Base-by-base conservation (phyloP, 2,888 invertebrate species). In the Synergus laeviventris region DNA sequence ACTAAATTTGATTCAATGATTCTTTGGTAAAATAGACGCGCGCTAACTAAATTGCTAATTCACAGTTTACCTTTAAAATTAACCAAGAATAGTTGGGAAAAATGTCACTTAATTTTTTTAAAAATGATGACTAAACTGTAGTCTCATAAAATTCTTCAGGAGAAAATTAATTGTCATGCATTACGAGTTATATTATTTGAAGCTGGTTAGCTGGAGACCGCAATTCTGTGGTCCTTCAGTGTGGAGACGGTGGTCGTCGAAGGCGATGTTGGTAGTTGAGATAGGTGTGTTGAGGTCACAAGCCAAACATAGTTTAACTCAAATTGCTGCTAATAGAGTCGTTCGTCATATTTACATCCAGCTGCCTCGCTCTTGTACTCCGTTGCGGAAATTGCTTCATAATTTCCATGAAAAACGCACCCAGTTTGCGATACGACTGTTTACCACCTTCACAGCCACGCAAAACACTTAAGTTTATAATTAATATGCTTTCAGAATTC, bases 161-260 rank as follows among this genome's bases (percentile, higher is more conserved):
- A 11, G n/a, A 18, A 54, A 54, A 54, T 54, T 18, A 54, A 11
- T 54, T 54, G n/a, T 18, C 11, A 1, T 11, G 0, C 9, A 21
- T 74, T 59, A 38, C 24, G 42, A 76, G 77, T 79, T 77, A 75
- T 59, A 66, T 74, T 78, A 59, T 39, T 75, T 64, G 75, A 77
- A 81, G 81, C 85, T 74, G 84, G 84, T 86, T 85, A 82, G 81
- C 81, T 79, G 81, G 82, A 82, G 74, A 82, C 87, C 87, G 75
- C 86, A 85, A 81, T 76, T 80, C 76, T 86, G 87, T 74, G 73
- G 74, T 54, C 59, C 75, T 74, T 79, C 76, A 54, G 42, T 49
- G 70, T 54, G 36, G 31, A 61, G 24, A 60, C 18, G 42, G 70
- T 70, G 49, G 70, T 70, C 49, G 70, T 31, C 49, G 18, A n/a